Percentiles rank a stretch among this genome's conserved stretches.
Evolutionary conservation across 2,888 invertebrate species (phyloP).

Genomic region (Myopa tessellatipennis): DNA sequence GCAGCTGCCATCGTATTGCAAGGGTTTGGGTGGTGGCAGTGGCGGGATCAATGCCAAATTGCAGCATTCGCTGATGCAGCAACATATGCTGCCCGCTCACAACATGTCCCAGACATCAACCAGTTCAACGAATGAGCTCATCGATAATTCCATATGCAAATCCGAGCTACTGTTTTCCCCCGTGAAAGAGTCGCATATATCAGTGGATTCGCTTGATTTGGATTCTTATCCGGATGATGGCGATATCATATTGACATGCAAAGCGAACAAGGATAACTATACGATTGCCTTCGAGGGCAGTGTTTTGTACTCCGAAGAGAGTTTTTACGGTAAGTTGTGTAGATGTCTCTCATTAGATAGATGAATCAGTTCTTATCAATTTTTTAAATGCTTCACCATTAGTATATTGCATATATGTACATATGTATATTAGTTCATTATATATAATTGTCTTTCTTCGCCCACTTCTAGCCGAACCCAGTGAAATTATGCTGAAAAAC

Average conservation of each 20-base stretch:
- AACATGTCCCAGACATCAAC: constrained; percentile 61
- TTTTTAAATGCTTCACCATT: too few relatives aligned
- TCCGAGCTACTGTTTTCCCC: constrained; percentile 92
- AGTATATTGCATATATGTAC: too few relatives aligned
- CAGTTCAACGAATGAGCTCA: constrained; percentile 73
- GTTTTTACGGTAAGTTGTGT: constrained; percentile 72
- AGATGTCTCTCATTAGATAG: too few relatives aligned
- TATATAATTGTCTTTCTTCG: too few relatives aligned
- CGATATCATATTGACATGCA: constrained; percentile 90
- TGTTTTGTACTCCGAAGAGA: constrained; percentile 86
- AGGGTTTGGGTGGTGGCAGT: constrained; percentile 68
- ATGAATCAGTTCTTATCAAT: too few relatives aligned
- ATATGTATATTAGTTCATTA: too few relatives aligned
- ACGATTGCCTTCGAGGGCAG: constrained; percentile 95
- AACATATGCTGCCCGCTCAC: constrained; percentile 46
- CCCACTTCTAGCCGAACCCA: constrained; percentile 59
- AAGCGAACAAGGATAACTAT: constrained; percentile 93
- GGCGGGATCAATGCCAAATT: constrained; percentile 1
- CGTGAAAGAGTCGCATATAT: constrained; percentile 83
- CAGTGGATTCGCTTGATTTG: constrained; percentile 91
- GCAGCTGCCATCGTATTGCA: constrained; percentile 81
- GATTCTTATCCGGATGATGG: constrained; percentile 80
- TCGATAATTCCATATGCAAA: constrained; percentile 90
- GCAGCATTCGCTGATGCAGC: constrained; percentile 57
- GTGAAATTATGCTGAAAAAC: constrained; percentile 61